These are phyloP conservation scores for Dione juno DNA, from an alignment of 2,888 invertebrate genomes.

Conservation along the genomic window DNA sequence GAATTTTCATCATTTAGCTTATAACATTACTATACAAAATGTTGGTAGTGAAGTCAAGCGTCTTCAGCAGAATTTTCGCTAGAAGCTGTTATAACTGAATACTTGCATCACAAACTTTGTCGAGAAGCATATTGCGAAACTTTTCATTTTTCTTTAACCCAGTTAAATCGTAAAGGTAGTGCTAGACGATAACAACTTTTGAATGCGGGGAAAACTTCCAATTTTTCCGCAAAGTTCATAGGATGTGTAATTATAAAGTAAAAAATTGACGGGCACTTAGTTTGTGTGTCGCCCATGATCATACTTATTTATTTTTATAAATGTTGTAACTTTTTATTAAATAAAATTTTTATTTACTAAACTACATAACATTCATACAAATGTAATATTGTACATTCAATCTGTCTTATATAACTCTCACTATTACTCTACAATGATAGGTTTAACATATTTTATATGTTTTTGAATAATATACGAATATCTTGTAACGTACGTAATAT, in stretches of 20 bases:
- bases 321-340: too few relatives aligned
- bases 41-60: constrained; percentile 25
- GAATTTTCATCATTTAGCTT: constrained; percentile 21
- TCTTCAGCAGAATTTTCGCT: constrained; percentile 31
- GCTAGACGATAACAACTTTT: constrained; percentile 62
- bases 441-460: too few relatives aligned
- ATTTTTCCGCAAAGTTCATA: constrained; percentile 2
- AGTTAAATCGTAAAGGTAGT: constrained; percentile 65
- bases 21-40: constrained; percentile 17
- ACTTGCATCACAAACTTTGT: constrained; percentile 63
- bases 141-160: constrained; percentile 79
- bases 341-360: too few relatives aligned
- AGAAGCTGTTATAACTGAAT: constrained; percentile 60
- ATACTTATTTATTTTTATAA: too few relatives aligned
- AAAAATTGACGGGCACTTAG: not conserved
- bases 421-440: too few relatives aligned
- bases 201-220: constrained; percentile 20
- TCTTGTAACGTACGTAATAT: too few relatives aligned
- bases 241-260: not conserved
- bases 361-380: too few relatives aligned
- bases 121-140: constrained; percentile 73
- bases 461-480: too few relatives aligned
- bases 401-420: too few relatives aligned
- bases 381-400: too few relatives aligned
- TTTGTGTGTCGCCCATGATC: not conserved